These are phyloP conservation scores for Plumapathes pennacea DNA, from an alignment of 92 coral and sea anemone genomes.

Conservation along the genomic window DNA sequence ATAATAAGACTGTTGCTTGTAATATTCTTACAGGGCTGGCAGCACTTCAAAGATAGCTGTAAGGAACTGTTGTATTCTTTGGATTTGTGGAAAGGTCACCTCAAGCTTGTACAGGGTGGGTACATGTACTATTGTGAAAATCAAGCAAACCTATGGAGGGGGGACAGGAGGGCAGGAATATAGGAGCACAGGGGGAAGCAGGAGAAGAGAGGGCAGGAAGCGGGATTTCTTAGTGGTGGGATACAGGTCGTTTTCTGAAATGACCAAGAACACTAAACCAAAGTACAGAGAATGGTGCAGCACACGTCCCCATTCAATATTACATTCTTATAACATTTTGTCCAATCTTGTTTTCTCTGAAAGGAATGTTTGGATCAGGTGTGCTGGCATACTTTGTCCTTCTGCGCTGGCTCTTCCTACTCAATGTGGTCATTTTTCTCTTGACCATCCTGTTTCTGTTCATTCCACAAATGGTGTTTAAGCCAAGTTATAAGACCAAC, in stretches of 20 bases:
- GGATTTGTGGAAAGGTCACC: constrained; percentile 81
- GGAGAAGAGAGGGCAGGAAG: too few relatives aligned
- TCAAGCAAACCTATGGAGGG: too few relatives aligned
- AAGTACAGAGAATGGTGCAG: too few relatives aligned
- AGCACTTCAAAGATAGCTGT: constrained; percentile 71
- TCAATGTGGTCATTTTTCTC: constrained; percentile 68
- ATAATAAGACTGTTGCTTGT: too few relatives aligned
- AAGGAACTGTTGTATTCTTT: constrained; percentile 63
- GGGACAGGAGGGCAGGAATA: too few relatives aligned
- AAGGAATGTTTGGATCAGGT: constrained; percentile 96
- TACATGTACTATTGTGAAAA: too few relatives aligned
- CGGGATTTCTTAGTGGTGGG: too few relatives aligned
- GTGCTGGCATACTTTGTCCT: constrained; percentile 87
- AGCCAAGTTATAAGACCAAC: constrained; percentile 52
- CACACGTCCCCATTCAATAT: too few relatives aligned
- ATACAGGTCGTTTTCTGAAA: too few relatives aligned
- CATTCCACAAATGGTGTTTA: constrained; percentile 82
- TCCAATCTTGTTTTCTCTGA: not conserved
- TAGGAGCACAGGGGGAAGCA: too few relatives aligned
- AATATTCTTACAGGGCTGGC: constrained; percentile 69
- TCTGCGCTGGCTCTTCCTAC: constrained; percentile 90
- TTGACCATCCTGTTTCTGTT: constrained; percentile 77
- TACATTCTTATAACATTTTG: not conserved
- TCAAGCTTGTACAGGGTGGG: constrained; percentile 84
- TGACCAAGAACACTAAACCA: too few relatives aligned